Percentiles rank a stretch among this genome's conserved stretches.
phyloP scores from a whole-genome alignment of 1,140 invertebrate genomes.

The Physella acuta region DNA sequence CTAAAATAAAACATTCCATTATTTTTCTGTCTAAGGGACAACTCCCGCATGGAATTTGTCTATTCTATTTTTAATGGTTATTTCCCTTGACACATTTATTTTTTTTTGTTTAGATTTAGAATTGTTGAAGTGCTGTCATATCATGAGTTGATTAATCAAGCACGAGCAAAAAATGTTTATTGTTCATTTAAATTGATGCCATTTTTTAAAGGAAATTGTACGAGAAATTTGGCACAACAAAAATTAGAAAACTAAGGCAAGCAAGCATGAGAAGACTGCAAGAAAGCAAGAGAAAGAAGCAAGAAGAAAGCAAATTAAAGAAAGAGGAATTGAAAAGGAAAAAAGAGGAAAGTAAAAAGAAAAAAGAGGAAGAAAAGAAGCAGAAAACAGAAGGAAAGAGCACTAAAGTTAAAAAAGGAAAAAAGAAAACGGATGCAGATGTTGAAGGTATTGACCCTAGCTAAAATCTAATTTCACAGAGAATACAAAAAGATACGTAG shows the following conservation, averaged over 20 bases:
- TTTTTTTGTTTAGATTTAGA: not conserved
- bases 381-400: slow-evolving; percentile 6
- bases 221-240: slow-evolving; percentile 19
- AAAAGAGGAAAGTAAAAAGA: slow-evolving; percentile 14
- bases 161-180: not conserved
- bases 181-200: not conserved
- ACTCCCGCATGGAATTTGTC: not conserved
- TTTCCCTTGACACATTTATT: not conserved
- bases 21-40: not conserved
- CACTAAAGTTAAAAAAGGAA: slow-evolving; percentile 7
- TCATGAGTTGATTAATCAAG: no score
- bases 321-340: slow-evolving; percentile 9
- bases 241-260: slow-evolving; percentile 15
- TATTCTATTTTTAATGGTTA: not conserved
- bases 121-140: not conserved
- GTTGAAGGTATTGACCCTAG: no score
- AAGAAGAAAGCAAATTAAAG: slow-evolving; percentile 11
- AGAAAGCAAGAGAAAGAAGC: slow-evolving; percentile 8
- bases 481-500: no score
- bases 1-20: no score
- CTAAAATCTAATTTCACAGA: no score
- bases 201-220: slow-evolving; percentile 4
- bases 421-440: not conserved
- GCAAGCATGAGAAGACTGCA: slow-evolving; percentile 18
- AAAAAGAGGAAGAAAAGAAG: not conserved